Evolutionary conservation across 2,888 invertebrate genomes (phyloP).

Genomic region (Tanypteryx hageni): DNA sequence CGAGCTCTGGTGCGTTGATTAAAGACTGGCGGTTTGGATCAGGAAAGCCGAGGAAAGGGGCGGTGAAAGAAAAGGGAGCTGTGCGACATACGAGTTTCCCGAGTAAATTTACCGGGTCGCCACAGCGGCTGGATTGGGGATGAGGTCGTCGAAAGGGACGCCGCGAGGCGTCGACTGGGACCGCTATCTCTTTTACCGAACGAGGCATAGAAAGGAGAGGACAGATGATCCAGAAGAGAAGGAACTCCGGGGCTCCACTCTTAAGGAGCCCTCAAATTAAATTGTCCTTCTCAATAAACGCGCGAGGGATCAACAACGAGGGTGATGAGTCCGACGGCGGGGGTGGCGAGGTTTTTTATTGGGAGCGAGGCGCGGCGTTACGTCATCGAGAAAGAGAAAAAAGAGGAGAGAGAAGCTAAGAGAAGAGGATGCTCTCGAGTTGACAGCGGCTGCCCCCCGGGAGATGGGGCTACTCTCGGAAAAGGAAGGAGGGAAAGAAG

Average conservation of each 20-base stretch:
- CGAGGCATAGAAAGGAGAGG: neutral
- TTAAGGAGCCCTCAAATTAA: constrained; percentile 36
- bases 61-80: neutral
- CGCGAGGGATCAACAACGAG: constrained; percentile 5
- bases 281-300: constrained; percentile 48
- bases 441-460: neutral
- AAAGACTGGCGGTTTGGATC: constrained; percentile 17
- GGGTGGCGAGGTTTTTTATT: neutral
- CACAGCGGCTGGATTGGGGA: too few species aligned
- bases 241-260: neutral
- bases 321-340: neutral
- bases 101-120: too few species aligned
- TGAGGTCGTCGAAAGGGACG: too few species aligned
- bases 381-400: neutral
- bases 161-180: neutral
- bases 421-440: neutral
- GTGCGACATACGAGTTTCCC: too few species aligned
- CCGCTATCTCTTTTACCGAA: constrained; percentile 8
- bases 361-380: neutral
- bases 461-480: neutral
- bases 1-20: constrained; percentile 48
- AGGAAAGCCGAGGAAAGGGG: neutral
- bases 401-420: neutral
- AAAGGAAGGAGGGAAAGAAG: constrained; percentile 35
- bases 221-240: neutral